A percentile compares a stretch with the other conserved stretches of the same genome.
Evolutionary conservation across 2,888 invertebrate genomes (phyloP).

Genomic region (Apodemia mormo): DNA sequence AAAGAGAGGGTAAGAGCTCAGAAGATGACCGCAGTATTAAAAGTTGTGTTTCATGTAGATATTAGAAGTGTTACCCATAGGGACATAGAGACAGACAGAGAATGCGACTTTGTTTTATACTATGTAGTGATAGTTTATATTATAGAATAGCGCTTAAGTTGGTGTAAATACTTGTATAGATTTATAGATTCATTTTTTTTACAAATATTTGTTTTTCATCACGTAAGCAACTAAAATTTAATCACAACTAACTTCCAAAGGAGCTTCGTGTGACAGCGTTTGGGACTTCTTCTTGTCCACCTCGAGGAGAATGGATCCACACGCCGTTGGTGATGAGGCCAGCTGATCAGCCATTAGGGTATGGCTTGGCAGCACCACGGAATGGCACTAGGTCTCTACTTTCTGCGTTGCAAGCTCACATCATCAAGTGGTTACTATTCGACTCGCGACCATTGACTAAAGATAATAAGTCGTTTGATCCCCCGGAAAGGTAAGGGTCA

Average conservation of each 20-base stretch:
- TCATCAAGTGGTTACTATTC: conserved; percentile 86
- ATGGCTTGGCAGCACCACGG: conserved; percentile 84
- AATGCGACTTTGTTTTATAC: too few relatives aligned
- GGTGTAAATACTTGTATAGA: too few relatives aligned
- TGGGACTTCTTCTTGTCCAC: conserved; percentile 85
- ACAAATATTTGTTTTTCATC: too few relatives aligned
- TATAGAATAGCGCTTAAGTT: too few relatives aligned
- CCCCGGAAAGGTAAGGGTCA: conserved; percentile 74
- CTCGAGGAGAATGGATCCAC: conserved; percentile 87
- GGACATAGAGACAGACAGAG: too few relatives aligned
- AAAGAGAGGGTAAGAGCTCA: too few relatives aligned
- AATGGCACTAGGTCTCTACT: conserved; percentile 84
- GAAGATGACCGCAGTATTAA: too few relatives aligned
- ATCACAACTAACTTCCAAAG: conserved; percentile 51
- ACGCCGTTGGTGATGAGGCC: conserved; percentile 85
- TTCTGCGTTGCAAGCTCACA: conserved; percentile 85
- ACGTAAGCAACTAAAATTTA: too few relatives aligned
- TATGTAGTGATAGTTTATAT: too few relatives aligned
- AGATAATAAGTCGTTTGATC: conserved; percentile 70
- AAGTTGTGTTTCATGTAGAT: too few relatives aligned
- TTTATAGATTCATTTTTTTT: too few relatives aligned
- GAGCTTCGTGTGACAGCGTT: conserved; percentile 84
- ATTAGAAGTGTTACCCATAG: too few relatives aligned
- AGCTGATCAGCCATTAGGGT: conserved; percentile 81
- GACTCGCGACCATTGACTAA: conserved; percentile 71